phyloP scores from a whole-genome alignment of 1,140 invertebrate genomes.

The Megathymus violae region DNA sequence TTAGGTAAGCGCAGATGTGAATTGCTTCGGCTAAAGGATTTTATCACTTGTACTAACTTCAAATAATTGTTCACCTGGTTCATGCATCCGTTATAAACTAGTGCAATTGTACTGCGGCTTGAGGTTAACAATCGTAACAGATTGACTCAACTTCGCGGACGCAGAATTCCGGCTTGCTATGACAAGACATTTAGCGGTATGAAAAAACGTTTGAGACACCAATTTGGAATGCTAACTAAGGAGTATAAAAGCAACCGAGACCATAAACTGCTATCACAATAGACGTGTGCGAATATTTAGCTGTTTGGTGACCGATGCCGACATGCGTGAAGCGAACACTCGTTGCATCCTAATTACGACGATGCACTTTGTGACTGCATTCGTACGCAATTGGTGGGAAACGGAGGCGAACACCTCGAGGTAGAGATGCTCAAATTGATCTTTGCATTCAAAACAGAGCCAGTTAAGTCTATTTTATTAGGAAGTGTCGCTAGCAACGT shows the following conservation, averaged over 20 bases:
- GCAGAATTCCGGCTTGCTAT: slow-evolving; percentile 54
- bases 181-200: slow-evolving; percentile 76
- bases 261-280: slow-evolving; percentile 80
- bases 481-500: slow-evolving; percentile 3
- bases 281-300: slow-evolving; percentile 78
- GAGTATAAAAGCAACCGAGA: slow-evolving; percentile 73
- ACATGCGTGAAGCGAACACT: slow-evolving; percentile 59
- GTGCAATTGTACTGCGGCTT: slow-evolving; percentile 19
- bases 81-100: slow-evolving; percentile 21
- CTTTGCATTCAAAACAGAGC: slow-evolving; percentile 24
- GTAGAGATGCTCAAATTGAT: slow-evolving; percentile 22
- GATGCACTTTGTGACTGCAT: slow-evolving; percentile 59
- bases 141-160: slow-evolving; percentile 61
- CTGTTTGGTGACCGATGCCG: slow-evolving; percentile 71
- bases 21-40: slow-evolving; percentile 16
- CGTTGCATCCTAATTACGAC: slow-evolving; percentile 73
- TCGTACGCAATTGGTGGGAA: slow-evolving; percentile 62
- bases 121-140: slow-evolving; percentile 60
- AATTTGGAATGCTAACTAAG: slow-evolving; percentile 80
- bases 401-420: slow-evolving; percentile 31
- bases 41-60: slow-evolving; percentile 17
- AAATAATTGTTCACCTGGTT: slow-evolving; percentile 25
- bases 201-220: slow-evolving; percentile 73
- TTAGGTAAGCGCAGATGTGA: slow-evolving; percentile 26
- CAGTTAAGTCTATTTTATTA: slow-evolving; percentile 20